These are phyloP conservation scores for Spilosoma lubricipeda DNA, from an alignment of 2,888 invertebrate genomes.

Conservation along the genomic window DNA sequence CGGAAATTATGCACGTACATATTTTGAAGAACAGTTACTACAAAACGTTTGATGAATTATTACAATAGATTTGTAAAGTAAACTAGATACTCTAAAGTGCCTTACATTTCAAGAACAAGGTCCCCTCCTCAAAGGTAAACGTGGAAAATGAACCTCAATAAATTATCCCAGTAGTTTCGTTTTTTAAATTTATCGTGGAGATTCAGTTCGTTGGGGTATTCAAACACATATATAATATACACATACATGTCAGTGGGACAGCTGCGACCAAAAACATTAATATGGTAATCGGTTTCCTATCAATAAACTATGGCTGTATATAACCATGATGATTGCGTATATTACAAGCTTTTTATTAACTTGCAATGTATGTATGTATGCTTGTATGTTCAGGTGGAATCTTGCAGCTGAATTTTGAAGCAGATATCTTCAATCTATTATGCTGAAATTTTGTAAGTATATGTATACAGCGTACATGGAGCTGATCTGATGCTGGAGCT, in stretches of 20 bases:
- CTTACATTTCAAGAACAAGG: neutral
- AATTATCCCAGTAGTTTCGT: neutral
- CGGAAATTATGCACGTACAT: too few relatives aligned
- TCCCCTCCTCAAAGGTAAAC: neutral
- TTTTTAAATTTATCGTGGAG: neutral
- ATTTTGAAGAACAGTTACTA: neutral
- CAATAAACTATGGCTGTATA: neutral
- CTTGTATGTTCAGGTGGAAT: too few relatives aligned
- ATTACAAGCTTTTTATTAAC: too few relatives aligned
- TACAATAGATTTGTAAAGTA: neutral
- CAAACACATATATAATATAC: neutral
- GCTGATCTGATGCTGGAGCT: too few relatives aligned
- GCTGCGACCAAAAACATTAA: neutral
- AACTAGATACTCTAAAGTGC: neutral
- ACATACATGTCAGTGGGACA: neutral
- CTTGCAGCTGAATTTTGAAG: too few relatives aligned
- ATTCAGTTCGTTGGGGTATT: neutral
- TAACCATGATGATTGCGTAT: neutral
- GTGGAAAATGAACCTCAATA: neutral
- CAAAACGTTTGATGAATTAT: neutral
- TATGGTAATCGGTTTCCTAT: neutral
- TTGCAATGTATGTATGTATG: too few relatives aligned
- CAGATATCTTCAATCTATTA: too few relatives aligned
- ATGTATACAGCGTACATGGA: too few relatives aligned
- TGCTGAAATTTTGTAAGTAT: too few relatives aligned